Percentiles rank a stretch among this genome's conserved stretches.
Conservation (phyloP, 2,797 vertebrate species). For the Dendrocincla fuliginosa region DNA sequence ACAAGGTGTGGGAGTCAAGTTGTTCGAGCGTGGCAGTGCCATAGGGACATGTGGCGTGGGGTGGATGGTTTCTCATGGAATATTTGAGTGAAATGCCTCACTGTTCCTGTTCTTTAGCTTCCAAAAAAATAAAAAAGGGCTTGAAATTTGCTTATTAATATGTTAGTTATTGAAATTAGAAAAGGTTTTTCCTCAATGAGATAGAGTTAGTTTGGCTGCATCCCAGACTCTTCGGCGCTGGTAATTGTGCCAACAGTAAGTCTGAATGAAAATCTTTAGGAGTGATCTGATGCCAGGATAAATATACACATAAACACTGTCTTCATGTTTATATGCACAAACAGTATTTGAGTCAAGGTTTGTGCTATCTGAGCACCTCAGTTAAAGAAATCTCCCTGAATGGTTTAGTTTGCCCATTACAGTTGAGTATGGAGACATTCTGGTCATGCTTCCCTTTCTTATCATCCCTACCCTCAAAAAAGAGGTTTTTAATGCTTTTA, state of each 20-base stretch:
- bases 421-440: neutral
- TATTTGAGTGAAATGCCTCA: neutral
- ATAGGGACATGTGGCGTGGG: neutral
- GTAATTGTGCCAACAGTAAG: neutral
- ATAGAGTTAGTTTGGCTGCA: neutral
- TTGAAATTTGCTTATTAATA: neutral
- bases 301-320: neutral
- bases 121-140: neutral
- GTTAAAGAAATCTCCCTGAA: neutral
- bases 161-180: neutral
- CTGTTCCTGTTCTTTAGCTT: neutral
- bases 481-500: fast-evolving
- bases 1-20: neutral
- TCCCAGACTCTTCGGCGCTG: neutral
- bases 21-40: neutral
- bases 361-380: neutral
- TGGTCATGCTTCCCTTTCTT: neutral
- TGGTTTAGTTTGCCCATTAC: neutral
- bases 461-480: neutral
- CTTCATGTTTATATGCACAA: neutral
- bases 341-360: neutral
- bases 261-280: neutral
- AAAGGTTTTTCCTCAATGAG: neutral
- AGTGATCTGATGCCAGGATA: neutral
- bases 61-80: neutral